phyloP scores from a whole-genome alignment of 2,888 invertebrate species.

The Cataglyphis cursor region DNA sequence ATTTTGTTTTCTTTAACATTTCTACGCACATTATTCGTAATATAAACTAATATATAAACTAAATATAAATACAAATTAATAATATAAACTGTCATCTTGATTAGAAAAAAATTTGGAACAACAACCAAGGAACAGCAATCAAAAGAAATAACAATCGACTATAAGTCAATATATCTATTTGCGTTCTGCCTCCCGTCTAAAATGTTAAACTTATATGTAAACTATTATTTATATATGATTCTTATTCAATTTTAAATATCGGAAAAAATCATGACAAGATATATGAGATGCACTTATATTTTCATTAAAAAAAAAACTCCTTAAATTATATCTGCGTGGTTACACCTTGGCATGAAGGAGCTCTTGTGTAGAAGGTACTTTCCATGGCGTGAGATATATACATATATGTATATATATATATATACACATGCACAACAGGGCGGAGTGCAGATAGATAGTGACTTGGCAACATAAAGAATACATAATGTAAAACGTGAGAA shows the following conservation, averaged over 20 bases:
- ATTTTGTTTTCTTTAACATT: neutral
- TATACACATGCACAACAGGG: slow-evolving; percentile 76
- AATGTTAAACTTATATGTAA: neutral
- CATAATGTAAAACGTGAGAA: slow-evolving; percentile 82
- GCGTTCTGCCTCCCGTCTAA: neutral
- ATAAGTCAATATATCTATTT: neutral
- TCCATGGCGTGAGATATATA: slow-evolving; percentile 2
- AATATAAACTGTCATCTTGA: neutral
- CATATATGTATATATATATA: neutral
- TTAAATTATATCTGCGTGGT: neutral
- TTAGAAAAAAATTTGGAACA: neutral
- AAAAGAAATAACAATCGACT: neutral
- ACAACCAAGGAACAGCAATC: neutral
- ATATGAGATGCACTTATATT: neutral
- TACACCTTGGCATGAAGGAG: slow-evolving; percentile 51
- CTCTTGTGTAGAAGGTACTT: slow-evolving; percentile 36
- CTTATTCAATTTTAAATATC: neutral
- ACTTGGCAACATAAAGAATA: slow-evolving; percentile 85
- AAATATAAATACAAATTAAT: neutral
- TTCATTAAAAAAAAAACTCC: neutral
- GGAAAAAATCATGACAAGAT: neutral
- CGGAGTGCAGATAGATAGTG: slow-evolving; percentile 84
- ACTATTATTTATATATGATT: neutral
- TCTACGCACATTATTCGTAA: neutral
- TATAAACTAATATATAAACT: no score